Evolutionary conservation across 2,113 vertebrate species (phyloP), one percentile per base, ranked within the genome.

Genomic region (Phylloscopus trochilus): DNA sequence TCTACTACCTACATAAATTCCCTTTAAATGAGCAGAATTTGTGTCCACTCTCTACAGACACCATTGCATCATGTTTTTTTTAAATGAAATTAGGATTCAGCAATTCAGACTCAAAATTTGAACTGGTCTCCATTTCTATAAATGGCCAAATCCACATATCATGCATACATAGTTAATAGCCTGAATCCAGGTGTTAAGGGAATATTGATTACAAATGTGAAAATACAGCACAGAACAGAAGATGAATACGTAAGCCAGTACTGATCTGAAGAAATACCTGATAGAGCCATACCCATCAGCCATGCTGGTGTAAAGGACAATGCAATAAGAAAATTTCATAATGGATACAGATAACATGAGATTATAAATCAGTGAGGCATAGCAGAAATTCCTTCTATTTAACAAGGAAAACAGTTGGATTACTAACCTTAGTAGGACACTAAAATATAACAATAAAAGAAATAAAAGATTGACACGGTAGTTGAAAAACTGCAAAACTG

Each of bases 51-150:
- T 55, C n/a, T 77, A 58, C 7, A 17, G 9, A 62, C 13, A 58
- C 9, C 0, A 0, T 24, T 31, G 31, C 73, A 78, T 19, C 8
- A 11, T 11, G 11, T 2, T 35, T 86, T 39, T 28, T 63, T n/a
- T 9, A 7, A 33, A 59, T 55, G 16, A 64, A 87, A 21, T 19
- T 53, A 67, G 18, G 6, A 74, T 82, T 90, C n/a, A 63, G 33
- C 6, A 46, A 35, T 47, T 85, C 27, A 39, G 20, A 72, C 55
- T 90, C 33, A 72, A 63, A 78, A 63, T 58, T 58, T 47, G 10
- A 90, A 30, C 7, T 51, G 7, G 0, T 75, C 15, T 72, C 46
- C 9, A 33, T 24, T 85, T 84, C 19, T 21, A 35, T 7, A 82
- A 82, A 63, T 15, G 33, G 37, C 23, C 30, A 59, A 92, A 78